Conservation (phyloP, 2,888 invertebrate genomes). For the Ornithoptera alexandrae region DNA sequence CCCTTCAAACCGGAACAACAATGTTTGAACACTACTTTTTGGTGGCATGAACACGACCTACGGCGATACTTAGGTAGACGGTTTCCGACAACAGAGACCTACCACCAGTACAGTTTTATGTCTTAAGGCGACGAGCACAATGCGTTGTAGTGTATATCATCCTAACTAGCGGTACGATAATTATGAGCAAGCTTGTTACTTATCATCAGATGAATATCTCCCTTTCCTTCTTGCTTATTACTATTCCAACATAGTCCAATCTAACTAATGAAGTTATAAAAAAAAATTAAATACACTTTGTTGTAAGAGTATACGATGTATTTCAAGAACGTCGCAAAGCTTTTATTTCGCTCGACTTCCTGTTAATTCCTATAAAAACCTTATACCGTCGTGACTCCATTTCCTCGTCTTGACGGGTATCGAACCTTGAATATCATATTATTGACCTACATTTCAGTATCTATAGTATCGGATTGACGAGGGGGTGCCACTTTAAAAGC, state of each 20-base stretch:
- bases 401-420: slow-evolving; percentile 19
- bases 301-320: neutral
- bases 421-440: slow-evolving; percentile 20
- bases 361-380: slow-evolving; percentile 10
- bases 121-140: too few relatives aligned
- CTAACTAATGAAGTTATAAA: neutral
- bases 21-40: too few relatives aligned
- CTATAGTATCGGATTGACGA: slow-evolving; percentile 19
- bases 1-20: too few relatives aligned
- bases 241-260: neutral
- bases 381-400: slow-evolving; percentile 4
- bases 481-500: slow-evolving; percentile 25
- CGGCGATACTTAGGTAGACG: too few relatives aligned
- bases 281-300: neutral
- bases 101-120: too few relatives aligned
- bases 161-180: too few relatives aligned
- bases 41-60: too few relatives aligned
- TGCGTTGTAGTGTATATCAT: too few relatives aligned
- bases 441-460: slow-evolving; percentile 25
- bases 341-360: slow-evolving; percentile 4
- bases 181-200: too few relatives aligned
- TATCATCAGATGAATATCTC: neutral
- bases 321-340: slow-evolving; percentile 5
- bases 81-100: too few relatives aligned
- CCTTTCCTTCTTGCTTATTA: neutral